phyloP scores from a whole-genome alignment of 2,888 invertebrate genomes.

The Cataglyphis rosenhaueri region DNA sequence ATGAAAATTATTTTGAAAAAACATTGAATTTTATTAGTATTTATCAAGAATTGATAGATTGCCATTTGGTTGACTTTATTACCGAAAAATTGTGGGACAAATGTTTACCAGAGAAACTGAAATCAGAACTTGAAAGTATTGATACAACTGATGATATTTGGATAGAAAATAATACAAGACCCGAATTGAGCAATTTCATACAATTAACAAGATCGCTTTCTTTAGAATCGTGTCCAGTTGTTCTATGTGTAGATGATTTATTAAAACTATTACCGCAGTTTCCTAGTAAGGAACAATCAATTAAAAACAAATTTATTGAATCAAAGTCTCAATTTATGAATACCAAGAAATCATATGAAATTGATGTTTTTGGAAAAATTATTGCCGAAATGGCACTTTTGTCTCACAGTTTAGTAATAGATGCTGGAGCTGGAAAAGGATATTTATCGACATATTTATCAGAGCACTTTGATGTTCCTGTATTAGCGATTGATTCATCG shows the following conservation, averaged over 20 bases:
- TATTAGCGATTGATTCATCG: constrained; percentile 94
- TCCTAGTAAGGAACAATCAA: constrained; percentile 44
- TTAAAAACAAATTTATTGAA: constrained; percentile 56
- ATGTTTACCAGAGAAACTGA: constrained; percentile 87
- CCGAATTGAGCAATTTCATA: constrained; percentile 70
- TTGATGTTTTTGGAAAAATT: constrained; percentile 76
- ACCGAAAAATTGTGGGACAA: constrained; percentile 89
- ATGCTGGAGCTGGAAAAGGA: constrained; percentile 96
- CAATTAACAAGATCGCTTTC: constrained; percentile 73
- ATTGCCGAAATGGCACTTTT: constrained; percentile 70
- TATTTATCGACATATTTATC: constrained; percentile 90
- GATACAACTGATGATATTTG: constrained; percentile 29
- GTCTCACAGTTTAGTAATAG: constrained; percentile 86
- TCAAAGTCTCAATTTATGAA: constrained; percentile 89
- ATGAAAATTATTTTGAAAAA: constrained; percentile 80
- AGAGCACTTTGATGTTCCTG: constrained; percentile 90
- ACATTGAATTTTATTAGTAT: constrained; percentile 88
- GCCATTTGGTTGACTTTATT: constrained; percentile 92
- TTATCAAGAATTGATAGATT: constrained; percentile 89
- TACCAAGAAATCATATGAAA: constrained; percentile 93
- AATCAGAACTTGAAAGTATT: constrained; percentile 68
- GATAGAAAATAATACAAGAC: constrained; percentile 48
- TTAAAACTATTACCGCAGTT: constrained; percentile 85
- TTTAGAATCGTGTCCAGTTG: constrained; percentile 71
- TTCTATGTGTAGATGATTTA: constrained; percentile 68